A percentile compares a stretch with the other conserved stretches of the same genome.
These are phyloP conservation scores for Xiphydria camelus DNA, from an alignment of 2,888 invertebrate species.

Conservation along the genomic window DNA sequence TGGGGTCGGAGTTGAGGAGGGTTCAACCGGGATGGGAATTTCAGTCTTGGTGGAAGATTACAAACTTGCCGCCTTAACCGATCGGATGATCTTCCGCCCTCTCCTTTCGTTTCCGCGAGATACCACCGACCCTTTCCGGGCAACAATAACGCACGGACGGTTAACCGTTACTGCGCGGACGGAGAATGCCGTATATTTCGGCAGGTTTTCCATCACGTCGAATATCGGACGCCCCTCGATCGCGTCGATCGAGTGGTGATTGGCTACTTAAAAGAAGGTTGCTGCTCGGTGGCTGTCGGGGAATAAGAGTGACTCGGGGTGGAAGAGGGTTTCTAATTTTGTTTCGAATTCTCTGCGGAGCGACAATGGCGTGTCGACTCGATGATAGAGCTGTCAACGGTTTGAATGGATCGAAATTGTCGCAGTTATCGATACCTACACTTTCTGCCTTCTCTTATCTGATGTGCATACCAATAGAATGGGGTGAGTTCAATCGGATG, in stretches of 20 bases:
- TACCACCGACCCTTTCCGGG: constrained; percentile 7
- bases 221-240: too few relatives aligned
- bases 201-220: constrained; percentile 1
- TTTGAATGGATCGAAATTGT: too few relatives aligned
- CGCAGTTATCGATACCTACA: too few relatives aligned
- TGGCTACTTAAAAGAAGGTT: too few relatives aligned
- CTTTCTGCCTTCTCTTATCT: too few relatives aligned
- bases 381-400: too few relatives aligned
- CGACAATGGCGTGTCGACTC: too few relatives aligned
- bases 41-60: constrained; percentile 25
- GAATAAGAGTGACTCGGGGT: constrained; percentile 10
- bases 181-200: constrained; percentile 5
- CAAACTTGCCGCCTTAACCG: constrained; percentile 27
- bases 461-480: too few relatives aligned
- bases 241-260: too few relatives aligned
- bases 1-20: constrained; percentile 15
- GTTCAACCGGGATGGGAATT: constrained; percentile 18
- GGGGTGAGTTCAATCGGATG: too few relatives aligned
- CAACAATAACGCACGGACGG: constrained; percentile 9
- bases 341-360: too few relatives aligned
- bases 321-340: too few relatives aligned
- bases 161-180: constrained; percentile 11
- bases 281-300: constrained; percentile 1
- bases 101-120: constrained; percentile 5
- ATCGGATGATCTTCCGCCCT: constrained; percentile 26